Evolutionary conservation across 2,797 vertebrate species (phyloP), one percentile per base, ranked within the genome.

Genomic region (Manis crassicaudata): DNA sequence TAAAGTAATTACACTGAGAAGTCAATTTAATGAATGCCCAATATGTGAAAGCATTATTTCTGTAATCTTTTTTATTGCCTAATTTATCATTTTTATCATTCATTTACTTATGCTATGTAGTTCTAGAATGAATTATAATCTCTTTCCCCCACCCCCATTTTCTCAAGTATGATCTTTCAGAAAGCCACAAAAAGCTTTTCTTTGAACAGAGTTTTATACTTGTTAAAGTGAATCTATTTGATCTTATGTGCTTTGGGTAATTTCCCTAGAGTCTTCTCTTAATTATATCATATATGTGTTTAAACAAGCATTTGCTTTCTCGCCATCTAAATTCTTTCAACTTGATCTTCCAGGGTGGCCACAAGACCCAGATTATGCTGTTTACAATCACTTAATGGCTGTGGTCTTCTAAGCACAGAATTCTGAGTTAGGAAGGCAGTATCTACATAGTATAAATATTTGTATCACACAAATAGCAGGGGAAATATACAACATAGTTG

Each of bases 61-160:
- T 98, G 95, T 98, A 98, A 98, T 98, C 96, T 98, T 98, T 98
- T 98, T 98, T 98, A 98, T 97, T 98, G 96, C 96, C 46, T 79
- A 98, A 98, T 98, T 98, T 98, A 98, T 99, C 98, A 98, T 97
- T 98, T 98, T 98, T 98, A 99, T 98, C 98, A 94, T 98, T 98
- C 97, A 98, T 98, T 98, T 99, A 98, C 98, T 97, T 98, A 98
- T 98, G 94, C 97, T 98, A 98, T 98, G 97, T 97, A 98, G 98
- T 98, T 97, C 95, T 97, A 70, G 21, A 97, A 97, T 98, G 98
- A 99, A 97, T 98, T 98, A 98, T 98, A 97, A 94, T 97, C 40
- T 94, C 50, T 82, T 95, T 96, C 95, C 88, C 72, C 67, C 27
- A 35, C 96, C 23, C 0, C 90, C 73, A 96, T 97, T 98, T 97